Conservation (phyloP, 2,797 vertebrate genomes). For the Sorex maritimensis region DNA sequence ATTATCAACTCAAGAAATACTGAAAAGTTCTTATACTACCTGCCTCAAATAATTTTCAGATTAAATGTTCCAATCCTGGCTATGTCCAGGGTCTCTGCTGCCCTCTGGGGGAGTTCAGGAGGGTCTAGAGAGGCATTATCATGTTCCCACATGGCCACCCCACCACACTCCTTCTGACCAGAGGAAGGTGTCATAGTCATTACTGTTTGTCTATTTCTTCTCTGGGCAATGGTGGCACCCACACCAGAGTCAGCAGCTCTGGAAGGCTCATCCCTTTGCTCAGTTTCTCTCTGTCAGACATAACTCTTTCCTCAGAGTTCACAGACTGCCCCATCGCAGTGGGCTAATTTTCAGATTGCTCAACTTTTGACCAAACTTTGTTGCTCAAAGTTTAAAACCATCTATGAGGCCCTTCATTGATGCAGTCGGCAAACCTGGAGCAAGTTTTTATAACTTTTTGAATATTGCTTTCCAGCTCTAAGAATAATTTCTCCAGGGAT, state of each 20-base stretch:
- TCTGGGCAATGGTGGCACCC: background rate
- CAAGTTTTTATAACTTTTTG: no score
- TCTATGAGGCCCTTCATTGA: background rate
- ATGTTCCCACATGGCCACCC: background rate
- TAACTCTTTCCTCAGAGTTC: background rate
- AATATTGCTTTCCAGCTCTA: background rate
- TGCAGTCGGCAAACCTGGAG: background rate
- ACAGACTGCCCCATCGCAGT: constrained; percentile 43
- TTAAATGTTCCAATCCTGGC: background rate
- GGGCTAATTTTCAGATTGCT: background rate
- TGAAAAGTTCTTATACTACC: background rate
- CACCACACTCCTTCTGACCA: no score
- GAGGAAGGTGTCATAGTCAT: background rate
- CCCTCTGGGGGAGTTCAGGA: background rate
- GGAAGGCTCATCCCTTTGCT: constrained; percentile 52
- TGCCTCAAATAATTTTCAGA: constrained; percentile 25
- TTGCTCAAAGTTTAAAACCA: background rate
- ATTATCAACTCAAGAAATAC: constrained; percentile 20
- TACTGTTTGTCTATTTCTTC: constrained; percentile 1
- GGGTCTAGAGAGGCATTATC: background rate
- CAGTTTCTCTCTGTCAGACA: constrained; percentile 27
- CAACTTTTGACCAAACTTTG: background rate
- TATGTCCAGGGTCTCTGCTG: background rate
- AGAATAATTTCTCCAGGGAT: no score
- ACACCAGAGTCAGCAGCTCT: constrained; percentile 21